Evolutionary conservation across 2,113 vertebrate species (phyloP), one percentile per base, ranked within the genome.

Genomic region (Sapayoa aenigma): DNA sequence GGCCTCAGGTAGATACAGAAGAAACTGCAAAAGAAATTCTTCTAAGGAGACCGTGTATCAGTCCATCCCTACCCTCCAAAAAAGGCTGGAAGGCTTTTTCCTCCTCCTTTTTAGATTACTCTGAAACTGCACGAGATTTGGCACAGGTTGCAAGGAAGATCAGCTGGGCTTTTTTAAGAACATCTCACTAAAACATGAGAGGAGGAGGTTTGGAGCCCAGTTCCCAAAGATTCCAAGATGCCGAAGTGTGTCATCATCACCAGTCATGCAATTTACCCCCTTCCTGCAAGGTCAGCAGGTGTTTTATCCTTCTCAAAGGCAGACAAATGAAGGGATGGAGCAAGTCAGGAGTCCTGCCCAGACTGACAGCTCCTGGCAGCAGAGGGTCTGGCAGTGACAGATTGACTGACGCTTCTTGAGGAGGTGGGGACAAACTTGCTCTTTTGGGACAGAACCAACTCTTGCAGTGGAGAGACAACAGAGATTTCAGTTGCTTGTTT

Each of bases 271-370:
- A 66, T 81, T 83, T 76, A 68, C 78, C 65, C 73, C 62, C 74
- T 84, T 80, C 78, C 78, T 79, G 67, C 60, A 50, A 80, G 85
- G 87, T 76, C 84, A 87, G 90, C 11, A 5, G 58, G 63, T 41
- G 58, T 69, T 95, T 85, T 55, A 44, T 78, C 72, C 88, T 82
- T 66, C 92, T 91, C 89, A 91, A 88, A 96, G 91, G 58, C 49
- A 46, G 80, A 59, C 74, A 87, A 93, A 91, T 66, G 76, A 84
- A 84, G 35, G 56, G 53, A 53, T 1, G 15, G 33, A 62, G 39
- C 24, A 76, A 72, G 19, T 10, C 63, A 75, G 73, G 72, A 87
- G 60, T 37, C 47, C 77, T 77, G 77, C 35, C 8, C 39, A 28
- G 56, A 13, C 52, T 41, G 77, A 58, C 81, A 86, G 81, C 73